These are phyloP conservation scores for Stenolophus ochropezus DNA, from an alignment of 2,888 invertebrate species.

Conservation along the genomic window DNA sequence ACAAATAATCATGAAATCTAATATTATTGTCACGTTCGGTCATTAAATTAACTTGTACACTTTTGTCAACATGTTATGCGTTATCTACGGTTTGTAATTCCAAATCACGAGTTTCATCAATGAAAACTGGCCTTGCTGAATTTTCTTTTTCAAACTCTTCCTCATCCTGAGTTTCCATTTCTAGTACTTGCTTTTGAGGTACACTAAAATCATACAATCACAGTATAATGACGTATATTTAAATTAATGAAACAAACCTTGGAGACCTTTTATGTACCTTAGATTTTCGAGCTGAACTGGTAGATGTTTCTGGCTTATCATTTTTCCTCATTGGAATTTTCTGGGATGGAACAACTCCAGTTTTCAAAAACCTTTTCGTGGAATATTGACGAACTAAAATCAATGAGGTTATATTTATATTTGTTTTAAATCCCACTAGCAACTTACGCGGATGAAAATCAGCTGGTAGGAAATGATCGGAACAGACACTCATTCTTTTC, in stretches of 20 bases:
- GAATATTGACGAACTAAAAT: too few species aligned
- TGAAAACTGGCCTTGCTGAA: neutral
- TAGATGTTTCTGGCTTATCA: too few species aligned
- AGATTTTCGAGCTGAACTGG: too few species aligned
- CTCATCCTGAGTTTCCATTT: neutral
- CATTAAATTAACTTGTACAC: neutral
- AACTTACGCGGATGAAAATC: too few species aligned
- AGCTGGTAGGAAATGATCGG: too few species aligned
- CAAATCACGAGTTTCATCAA: neutral
- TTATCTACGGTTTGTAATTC: neutral
- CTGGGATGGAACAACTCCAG: too few species aligned
- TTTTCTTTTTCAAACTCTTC: neutral
- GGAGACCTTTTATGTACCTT: neutral
- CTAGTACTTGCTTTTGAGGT: neutral
- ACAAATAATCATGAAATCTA: constrained; percentile 1
- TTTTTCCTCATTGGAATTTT: too few species aligned
- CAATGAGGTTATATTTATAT: too few species aligned
- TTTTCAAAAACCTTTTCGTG: too few species aligned
- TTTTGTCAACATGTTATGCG: neutral
- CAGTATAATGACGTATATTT: too few species aligned
- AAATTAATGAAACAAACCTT: neutral
- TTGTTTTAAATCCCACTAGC: too few species aligned
- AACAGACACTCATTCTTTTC: too few species aligned
- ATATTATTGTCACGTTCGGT: neutral
- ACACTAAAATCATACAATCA: neutral